Percentiles rank a stretch among this genome's conserved stretches.
Conservation (phyloP, 2,888 invertebrate genomes). For the Ditylenchus weischeri region DNA sequence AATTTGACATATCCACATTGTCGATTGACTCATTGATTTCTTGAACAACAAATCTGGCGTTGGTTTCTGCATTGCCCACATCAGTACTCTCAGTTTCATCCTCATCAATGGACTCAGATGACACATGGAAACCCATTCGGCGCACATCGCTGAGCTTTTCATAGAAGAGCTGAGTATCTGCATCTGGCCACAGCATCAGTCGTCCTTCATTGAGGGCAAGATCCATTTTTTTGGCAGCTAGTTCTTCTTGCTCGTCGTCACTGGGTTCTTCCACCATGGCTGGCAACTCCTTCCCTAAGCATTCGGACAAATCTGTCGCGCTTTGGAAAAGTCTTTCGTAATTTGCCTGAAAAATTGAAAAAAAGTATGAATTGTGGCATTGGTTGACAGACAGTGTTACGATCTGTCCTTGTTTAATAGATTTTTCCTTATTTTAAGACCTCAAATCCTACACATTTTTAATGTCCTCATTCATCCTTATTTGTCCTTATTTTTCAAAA, state of each 20-base stretch:
- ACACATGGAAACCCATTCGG: slow-evolving; percentile 4
- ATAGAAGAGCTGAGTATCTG: slow-evolving; percentile 40
- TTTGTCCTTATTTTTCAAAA: too few relatives aligned
- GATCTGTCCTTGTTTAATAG: too few relatives aligned
- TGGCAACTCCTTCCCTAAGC: slow-evolving; percentile 41
- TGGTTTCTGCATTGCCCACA: slow-evolving; percentile 1
- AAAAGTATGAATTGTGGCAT: too few relatives aligned
- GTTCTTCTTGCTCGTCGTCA: slow-evolving; percentile 53
- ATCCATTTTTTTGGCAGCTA: slow-evolving; percentile 43
- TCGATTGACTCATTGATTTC: slow-evolving; percentile 31
- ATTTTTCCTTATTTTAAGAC: too few relatives aligned
- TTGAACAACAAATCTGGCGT: neutral
- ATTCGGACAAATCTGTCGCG: slow-evolving; percentile 30
- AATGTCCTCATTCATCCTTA: too few relatives aligned
- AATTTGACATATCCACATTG: slow-evolving; percentile 31
- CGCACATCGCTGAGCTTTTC: slow-evolving; percentile 16
- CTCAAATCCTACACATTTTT: too few relatives aligned
- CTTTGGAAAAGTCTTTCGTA: slow-evolving; percentile 22
- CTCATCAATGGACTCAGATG: slow-evolving; percentile 13
- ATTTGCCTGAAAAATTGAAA: neutral
- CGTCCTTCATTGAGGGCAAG: slow-evolving; percentile 44
- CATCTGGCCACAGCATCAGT: slow-evolving; percentile 47
- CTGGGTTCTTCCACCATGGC: slow-evolving; percentile 50
- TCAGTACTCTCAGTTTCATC: neutral
- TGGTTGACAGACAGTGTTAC: too few relatives aligned